A percentile compares a stretch with the other conserved stretches of the same genome.
phyloP scores from a whole-genome alignment of 64 coral and sea anemone genomes.

The Cladopsammia gracilis region DNA sequence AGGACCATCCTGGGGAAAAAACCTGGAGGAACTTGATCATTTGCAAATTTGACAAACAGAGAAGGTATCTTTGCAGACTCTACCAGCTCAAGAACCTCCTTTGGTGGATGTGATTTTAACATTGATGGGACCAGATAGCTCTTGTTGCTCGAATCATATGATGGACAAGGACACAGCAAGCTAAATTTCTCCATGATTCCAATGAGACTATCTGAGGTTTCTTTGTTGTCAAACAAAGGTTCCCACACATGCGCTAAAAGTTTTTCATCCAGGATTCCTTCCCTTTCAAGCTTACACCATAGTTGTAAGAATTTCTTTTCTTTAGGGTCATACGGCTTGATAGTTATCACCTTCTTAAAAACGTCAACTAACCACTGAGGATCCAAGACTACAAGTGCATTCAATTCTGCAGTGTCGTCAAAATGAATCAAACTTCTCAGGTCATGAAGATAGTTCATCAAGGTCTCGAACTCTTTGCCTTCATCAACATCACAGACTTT shows the following conservation, averaged over 20 bases:
- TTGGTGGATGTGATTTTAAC: not conserved
- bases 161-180: conserved; percentile 1
- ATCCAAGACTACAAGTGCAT: too few relatives aligned
- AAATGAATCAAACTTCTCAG: conserved; percentile 35
- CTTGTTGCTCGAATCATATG: not conserved
- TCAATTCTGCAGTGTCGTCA: too few relatives aligned
- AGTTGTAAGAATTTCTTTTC: too few relatives aligned
- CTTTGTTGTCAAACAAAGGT: not conserved
- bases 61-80: not conserved
- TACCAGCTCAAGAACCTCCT: not conserved
- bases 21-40: not conserved
- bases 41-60: too few relatives aligned
- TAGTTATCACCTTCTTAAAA: too few relatives aligned
- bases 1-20: not conserved
- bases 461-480: too few relatives aligned
- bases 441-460: conserved; percentile 37
- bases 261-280: too few relatives aligned
- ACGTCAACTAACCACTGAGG: too few relatives aligned
- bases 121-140: too few relatives aligned
- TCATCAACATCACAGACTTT: conserved; percentile 13
- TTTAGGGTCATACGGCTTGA: too few relatives aligned
- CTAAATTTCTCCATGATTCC: conserved; percentile 44
- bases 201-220: not conserved
- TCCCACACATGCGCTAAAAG: too few relatives aligned
- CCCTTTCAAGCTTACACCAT: too few relatives aligned